Evolutionary conservation across 2,797 vertebrate species (phyloP), one percentile per base, ranked within the genome.

Genomic region (Natrix natrix): DNA sequence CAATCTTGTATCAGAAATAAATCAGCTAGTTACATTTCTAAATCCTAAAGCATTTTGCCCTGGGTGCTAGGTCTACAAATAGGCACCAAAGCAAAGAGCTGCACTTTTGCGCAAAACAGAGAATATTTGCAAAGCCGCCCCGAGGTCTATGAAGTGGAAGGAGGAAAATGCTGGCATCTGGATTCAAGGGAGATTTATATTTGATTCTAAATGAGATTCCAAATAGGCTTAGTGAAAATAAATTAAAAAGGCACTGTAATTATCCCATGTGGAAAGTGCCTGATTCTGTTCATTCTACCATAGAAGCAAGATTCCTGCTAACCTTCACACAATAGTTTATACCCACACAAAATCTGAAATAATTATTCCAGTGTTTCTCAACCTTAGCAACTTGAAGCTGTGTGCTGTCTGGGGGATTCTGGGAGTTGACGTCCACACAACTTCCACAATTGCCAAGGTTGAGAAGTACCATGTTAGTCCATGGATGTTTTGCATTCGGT

Each of bases 21-120:
- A 94, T 95, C 56, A 97, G 92, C 61, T 87, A 97, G 93, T 92
- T 95, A 96, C 96, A 95, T 95, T 96, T 97, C 93, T 96, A 95
- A 83, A 89, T 96, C 59, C 94, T 95, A 93, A 94, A 95, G 95
- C 92, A 93, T 95, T 94, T 96, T 90, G 95, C 91, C 87, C 91
- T 96, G 94, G 37, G 88, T 95, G 94, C 12, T 0, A 11, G 24
- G n/a, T 74, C 54, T 94, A 89, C 52, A 54, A 83, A 83, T 83
- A 43, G 74, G 8, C 13, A 92, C 5, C 60, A 93, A 95, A 16
- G 88, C 87, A 87, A 91, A 94, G 83, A 94, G 91, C 94, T 94
- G 5, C 89, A 5, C 69, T 0, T 88, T 91, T 93, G 94, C 8
- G 89, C 93, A 95, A 94, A 95, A 96, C 0, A 94, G 74, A 26